Evolutionary conservation across 2,113 vertebrate species (phyloP), one percentile per base, ranked within the genome.

Genomic region (human (Homo sapiens)): DNA sequence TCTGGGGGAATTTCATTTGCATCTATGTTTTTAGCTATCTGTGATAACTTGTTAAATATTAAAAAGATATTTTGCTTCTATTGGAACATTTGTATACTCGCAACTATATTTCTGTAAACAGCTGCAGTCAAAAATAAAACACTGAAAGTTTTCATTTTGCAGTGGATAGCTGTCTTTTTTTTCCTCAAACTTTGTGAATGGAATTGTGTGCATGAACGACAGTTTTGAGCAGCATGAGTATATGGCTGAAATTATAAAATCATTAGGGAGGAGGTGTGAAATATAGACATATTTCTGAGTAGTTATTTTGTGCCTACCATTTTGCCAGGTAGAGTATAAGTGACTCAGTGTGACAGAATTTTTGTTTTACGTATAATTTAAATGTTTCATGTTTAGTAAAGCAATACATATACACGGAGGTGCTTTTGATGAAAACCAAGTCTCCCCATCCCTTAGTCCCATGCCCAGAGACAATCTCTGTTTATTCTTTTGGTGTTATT

Each of bases 71-170:
- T 99, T 99, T 99, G 98, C 99, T 99, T 99, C 99, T 99, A 98
- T 99, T 99, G 98, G 98, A 98, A 99, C 98, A 98, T 99, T 99
- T 99, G 99, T 99, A 99, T 99, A 99, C 99, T 99, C 98, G 99
- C 99, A 99, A 98, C 99, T 99, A 99, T 99, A 99, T 99, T 99
- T 99, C 99, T 99, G 99, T 99, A 99, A 99, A 99, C 98, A 99
- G 99, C 99, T 99, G 99, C 99, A 99, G 99, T 99, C 99, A 98
- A 98, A 99, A 99, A 99, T 99, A 99, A 99, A 99, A 99, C 98
- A 70, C 98, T 94, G 98, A 98, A 99, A 99, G 98, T 99, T 99
- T 99, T 99, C 98, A 98, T 98, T 98, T 98, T 98, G 98, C 95
- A 93, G 97, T 98, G 97, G 22, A 89, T 93, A 97, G 97, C 90